phyloP scores from a whole-genome alignment of 1,140 invertebrate genomes.

The Caerostris extrusa region DNA sequence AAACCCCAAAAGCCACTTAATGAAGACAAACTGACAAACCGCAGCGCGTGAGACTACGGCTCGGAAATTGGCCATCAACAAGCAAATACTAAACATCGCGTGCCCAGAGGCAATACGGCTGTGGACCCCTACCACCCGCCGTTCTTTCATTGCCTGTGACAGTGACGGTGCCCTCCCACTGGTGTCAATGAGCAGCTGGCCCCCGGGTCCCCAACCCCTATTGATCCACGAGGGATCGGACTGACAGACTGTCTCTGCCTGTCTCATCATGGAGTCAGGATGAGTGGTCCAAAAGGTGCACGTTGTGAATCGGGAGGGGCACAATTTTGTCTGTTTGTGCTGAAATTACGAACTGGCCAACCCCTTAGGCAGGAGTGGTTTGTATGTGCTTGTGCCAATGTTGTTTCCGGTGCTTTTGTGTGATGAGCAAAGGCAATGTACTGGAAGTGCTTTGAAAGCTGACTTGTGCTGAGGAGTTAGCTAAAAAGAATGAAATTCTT shows the following conservation, averaged over 20 bases:
- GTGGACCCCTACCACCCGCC: not conserved
- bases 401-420: not conserved
- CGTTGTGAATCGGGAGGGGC: not conserved
- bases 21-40: not conserved
- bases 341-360: not conserved
- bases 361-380: not conserved
- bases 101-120: too few relatives aligned
- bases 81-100: slow-evolving; percentile 29
- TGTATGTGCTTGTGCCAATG: not conserved
- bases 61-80: not conserved
- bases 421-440: too few relatives aligned
- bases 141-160: not conserved
- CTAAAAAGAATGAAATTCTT: too few relatives aligned
- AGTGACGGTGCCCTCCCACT: not conserved
- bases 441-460: too few relatives aligned
- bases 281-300: not conserved
- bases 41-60: not conserved
- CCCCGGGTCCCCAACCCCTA: not conserved
- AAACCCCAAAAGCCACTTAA: not conserved
- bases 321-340: not conserved
- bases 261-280: not conserved
- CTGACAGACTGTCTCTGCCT: not conserved
- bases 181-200: slow-evolving; percentile 34
- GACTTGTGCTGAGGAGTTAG: too few relatives aligned
- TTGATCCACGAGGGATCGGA: not conserved